Base-by-base conservation (phyloP, 2,888 invertebrate species). In the Pollenia amentaria region DNA sequence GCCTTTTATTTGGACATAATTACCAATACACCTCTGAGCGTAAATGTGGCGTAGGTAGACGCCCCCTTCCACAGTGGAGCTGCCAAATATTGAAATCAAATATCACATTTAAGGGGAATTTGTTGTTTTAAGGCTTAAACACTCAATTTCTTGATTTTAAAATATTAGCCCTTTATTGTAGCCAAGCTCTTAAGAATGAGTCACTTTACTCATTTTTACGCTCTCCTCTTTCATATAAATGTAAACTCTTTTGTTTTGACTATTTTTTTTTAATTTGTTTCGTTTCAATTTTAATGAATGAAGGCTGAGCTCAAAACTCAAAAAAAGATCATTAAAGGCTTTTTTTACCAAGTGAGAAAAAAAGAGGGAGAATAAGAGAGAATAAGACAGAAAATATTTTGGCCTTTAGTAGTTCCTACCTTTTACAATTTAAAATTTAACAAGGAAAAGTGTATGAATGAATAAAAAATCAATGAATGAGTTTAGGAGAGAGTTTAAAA, bases 1-100 rank as follows among this genome's bases (percentile, higher is more conserved):
- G 89, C 88, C 79, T 81, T 82, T 85, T 87, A 88, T 89, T 89
- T 89, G 89, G 89, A 85, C 87, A 82, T 89, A 89, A 89, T 89
- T 89, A 88, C 87, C 87, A 89, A 85, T 85, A 88, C 87, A 85
- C 88, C 84, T 85, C 87, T 81, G 88, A 86, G 86, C 85, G 67
- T 62, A 84, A 84, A 84, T 77, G 84, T 81, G 80, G 80, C 80
- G 62, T 84, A 81, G 77, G 84, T 84, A 81, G 87, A 84, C 87
- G 87, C 87, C 87, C 87, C 73, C 78, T 86, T 87, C 84, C 64
- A 40, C 75, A 64, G 42, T 18, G 14, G 38, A 64, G 16, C n/a
- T 64, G 16, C 11, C 18, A 11, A 12, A 14, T 57, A 46, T 11
- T 12, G 44, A 51, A 53, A 48, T 21, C 6, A 62, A 55, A 67